Evolutionary conservation across 2,888 invertebrate species (phyloP).

Genomic region (Brachypterus glaber): DNA sequence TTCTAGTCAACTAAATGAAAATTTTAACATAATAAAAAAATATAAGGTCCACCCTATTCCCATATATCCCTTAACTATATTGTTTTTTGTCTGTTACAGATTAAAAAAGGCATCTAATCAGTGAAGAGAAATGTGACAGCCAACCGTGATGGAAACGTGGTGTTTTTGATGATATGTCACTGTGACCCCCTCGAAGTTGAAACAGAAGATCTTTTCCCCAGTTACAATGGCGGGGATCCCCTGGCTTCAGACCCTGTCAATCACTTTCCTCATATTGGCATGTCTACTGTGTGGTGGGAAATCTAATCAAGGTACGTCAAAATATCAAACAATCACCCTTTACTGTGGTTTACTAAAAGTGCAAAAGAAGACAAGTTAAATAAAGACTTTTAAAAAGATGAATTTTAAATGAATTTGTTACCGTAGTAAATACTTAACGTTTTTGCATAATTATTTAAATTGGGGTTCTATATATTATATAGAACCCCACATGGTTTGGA

Average conservation of each 20-base stretch:
- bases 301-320: conserved; percentile 1
- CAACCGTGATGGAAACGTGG: conserved; percentile 18
- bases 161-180: conserved; percentile 25
- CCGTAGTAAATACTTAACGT: too few species aligned
- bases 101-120: conserved; percentile 12
- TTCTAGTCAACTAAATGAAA: too few species aligned
- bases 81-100: conserved; percentile 22
- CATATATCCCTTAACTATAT: conserved; percentile 12
- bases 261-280: conserved; percentile 30
- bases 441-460: too few species aligned
- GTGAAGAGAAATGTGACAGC: conserved; percentile 20
- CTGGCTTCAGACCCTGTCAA: conserved; percentile 27
- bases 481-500: too few species aligned
- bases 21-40: too few species aligned
- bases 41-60: conserved; percentile 6
- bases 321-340: too few species aligned
- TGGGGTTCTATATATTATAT: too few species aligned
- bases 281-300: conserved; percentile 24
- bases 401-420: too few species aligned
- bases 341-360: too few species aligned
- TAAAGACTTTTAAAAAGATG: too few species aligned
- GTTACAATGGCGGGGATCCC: conserved; percentile 28
- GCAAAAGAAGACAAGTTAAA: too few species aligned
- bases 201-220: conserved; percentile 16
- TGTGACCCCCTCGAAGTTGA: conserved; percentile 25